Conservation (phyloP, 1,140 invertebrate species). For the Philotrypesis tridentata region DNA sequence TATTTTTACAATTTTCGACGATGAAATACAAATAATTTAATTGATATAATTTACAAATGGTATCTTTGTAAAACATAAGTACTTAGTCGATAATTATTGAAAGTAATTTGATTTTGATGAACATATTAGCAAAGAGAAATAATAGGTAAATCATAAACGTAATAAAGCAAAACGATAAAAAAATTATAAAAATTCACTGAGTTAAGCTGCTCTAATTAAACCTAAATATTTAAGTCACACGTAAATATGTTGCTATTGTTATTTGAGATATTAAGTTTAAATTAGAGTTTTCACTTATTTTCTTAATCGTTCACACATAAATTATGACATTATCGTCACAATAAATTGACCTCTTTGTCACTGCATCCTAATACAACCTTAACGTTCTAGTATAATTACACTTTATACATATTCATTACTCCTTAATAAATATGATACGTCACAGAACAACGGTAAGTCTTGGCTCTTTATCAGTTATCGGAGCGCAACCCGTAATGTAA, state of each 20-base stretch:
- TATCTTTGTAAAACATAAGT: slow-evolving; percentile 5
- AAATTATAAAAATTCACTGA: background rate
- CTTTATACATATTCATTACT: slow-evolving; percentile 40
- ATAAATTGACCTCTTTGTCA: slow-evolving; percentile 16
- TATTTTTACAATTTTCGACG: background rate
- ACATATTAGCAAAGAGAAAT: background rate
- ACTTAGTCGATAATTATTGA: background rate
- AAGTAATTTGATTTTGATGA: background rate
- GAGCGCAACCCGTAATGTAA: slow-evolving; percentile 31
- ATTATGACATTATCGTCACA: background rate
- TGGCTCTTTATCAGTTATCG: slow-evolving; percentile 21
- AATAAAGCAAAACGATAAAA: slow-evolving; percentile 3
- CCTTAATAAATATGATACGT: slow-evolving; percentile 40
- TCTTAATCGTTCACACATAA: background rate
- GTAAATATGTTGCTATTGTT: background rate
- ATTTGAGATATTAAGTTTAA: background rate
- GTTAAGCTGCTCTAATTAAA: background rate
- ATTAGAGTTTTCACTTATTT: background rate
- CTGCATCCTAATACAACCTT: slow-evolving; percentile 2
- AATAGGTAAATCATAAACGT: background rate
- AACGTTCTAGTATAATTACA: slow-evolving; percentile 41
- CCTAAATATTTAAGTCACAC: slow-evolving; percentile 5
- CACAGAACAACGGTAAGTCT: slow-evolving; percentile 29
- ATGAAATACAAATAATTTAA: too few relatives aligned
- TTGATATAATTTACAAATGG: background rate